phyloP scores from a whole-genome alignment of 2,888 invertebrate genomes.

The Phania funesta region DNA sequence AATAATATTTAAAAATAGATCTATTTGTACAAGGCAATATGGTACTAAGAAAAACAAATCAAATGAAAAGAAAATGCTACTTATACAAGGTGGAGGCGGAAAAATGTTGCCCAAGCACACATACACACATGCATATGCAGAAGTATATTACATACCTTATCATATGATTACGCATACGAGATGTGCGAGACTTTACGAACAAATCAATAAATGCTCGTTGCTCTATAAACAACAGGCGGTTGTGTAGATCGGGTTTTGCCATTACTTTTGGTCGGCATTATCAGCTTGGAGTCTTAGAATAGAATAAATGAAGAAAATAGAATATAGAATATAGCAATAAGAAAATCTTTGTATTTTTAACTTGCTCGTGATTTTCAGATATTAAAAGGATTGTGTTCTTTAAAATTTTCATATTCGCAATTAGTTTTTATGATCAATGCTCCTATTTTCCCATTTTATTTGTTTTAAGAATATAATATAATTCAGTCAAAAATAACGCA shows the following conservation, averaged over 20 bases:
- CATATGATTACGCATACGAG: slow-evolving; percentile 15
- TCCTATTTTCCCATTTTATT: too few species aligned
- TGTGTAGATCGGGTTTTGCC: slow-evolving; percentile 28
- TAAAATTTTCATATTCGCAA: background rate
- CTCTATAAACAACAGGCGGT: slow-evolving; percentile 60
- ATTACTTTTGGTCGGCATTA: slow-evolving; percentile 16
- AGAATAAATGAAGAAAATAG: slow-evolving; percentile 46
- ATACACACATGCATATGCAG: background rate
- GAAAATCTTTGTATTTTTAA: slow-evolving; percentile 37
- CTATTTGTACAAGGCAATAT: slow-evolving; percentile 59
- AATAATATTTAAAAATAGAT: slow-evolving; percentile 66
- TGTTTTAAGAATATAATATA: too few species aligned
- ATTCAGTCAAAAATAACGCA: too few species aligned
- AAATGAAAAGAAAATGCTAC: slow-evolving; percentile 32
- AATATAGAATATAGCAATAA: too few species aligned
- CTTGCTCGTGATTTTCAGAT: slow-evolving; percentile 17
- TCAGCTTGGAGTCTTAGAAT: slow-evolving; percentile 50
- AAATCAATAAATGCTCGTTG: slow-evolving; percentile 52
- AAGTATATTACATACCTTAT: too few species aligned
- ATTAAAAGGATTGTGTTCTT: background rate
- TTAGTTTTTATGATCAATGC: too few species aligned
- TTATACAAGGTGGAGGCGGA: slow-evolving; percentile 66
- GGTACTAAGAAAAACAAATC: slow-evolving; percentile 18
- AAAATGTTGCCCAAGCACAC: slow-evolving; percentile 42
- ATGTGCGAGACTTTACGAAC: slow-evolving; percentile 24